Evolutionary conservation across 2,113 vertebrate species (phyloP), one percentile per base, ranked within the genome.

Genomic region (Neolamprologus tretocephalus): DNA sequence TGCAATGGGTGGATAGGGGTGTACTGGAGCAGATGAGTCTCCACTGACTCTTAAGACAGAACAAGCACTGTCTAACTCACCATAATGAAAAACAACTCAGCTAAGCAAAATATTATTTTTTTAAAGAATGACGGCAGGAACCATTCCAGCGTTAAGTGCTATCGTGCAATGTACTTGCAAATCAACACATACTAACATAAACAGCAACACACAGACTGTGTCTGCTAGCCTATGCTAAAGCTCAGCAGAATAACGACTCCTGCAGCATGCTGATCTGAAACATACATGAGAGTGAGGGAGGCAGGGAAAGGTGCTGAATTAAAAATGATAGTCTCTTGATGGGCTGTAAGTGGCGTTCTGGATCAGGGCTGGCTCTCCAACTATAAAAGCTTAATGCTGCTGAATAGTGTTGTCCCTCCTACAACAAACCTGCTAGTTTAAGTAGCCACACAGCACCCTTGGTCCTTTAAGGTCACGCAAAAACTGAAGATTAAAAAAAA

Each of bases 371-470:
- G 57, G 71, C 33, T 80, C 84, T 84, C 40, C 88, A 80, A 73
- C 82, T 91, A 93, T 96, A 87, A 96, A 96, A 96, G 91, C 91
- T 95, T 95, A 94, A 96, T 95, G 95, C 75, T 17, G 45, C 71
- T 86, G 80, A 81, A 87, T 19, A 10, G 58, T 16, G 87, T 63
- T 87, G 42, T 80, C 31, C 73, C 81, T 88, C 82, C 85, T 86
- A 66, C 75, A 87, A 54, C 61, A 79, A 82, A 71, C 73, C 45
- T 66, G 79, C 68, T 51, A 83, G 33, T 61, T 82, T 51, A 40
- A 19, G 28, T 28, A 35, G 66, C 53, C 33, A 26, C 58, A 86
- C 55, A 55, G 86, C 80, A 66, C 2, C 28, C 4, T 26, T 26
- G 23, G 2, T 28, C 49, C 33, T 82, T 23, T 71, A 85, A 51